phyloP scores from a whole-genome alignment of 2,113 vertebrate species.

The Lethenteron camtschaticum region DNA sequence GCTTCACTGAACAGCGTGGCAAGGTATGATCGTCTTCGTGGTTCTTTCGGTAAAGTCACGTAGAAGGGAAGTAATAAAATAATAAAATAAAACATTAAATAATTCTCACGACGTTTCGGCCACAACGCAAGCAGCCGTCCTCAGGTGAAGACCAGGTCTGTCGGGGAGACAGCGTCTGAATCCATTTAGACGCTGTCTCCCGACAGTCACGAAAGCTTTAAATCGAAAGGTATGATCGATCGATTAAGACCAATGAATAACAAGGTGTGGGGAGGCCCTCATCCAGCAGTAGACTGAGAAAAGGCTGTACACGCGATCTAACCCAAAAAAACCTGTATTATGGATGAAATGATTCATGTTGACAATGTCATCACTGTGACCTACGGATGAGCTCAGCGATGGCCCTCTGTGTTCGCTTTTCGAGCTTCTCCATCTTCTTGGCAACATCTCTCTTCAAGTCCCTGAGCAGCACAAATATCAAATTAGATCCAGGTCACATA shows the following conservation, averaged over 20 bases:
- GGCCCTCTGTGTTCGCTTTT: conserved; percentile 71
- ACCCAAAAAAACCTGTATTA: neutral
- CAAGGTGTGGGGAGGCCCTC: too few species aligned
- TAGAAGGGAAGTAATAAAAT: neutral
- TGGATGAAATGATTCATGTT: neutral
- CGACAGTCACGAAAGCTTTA: too few species aligned
- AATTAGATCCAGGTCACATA: too few species aligned
- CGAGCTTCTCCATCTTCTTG: conserved; percentile 83
- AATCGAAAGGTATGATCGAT: neutral
- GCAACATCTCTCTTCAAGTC: conserved; percentile 81
- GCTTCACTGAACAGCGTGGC: accelerated
- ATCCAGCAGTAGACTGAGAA: neutral
- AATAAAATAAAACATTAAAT: neutral
- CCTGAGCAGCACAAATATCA: conserved; percentile 22
- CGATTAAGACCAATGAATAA: neutral
- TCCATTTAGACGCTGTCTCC: too few species aligned
- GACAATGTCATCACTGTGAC: conserved; percentile 15
- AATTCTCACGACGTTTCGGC: too few species aligned
- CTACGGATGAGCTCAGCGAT: conserved; percentile 74
- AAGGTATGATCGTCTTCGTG: neutral
- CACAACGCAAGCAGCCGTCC: too few species aligned
- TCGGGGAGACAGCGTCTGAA: too few species aligned
- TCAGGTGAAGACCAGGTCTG: too few species aligned
- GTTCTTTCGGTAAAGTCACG: too few species aligned
- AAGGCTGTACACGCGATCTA: neutral